Evolutionary conservation across 1,140 invertebrate genomes (phyloP), one percentile per base, ranked within the genome.

Genomic region (Oedothorax gibbosus): DNA sequence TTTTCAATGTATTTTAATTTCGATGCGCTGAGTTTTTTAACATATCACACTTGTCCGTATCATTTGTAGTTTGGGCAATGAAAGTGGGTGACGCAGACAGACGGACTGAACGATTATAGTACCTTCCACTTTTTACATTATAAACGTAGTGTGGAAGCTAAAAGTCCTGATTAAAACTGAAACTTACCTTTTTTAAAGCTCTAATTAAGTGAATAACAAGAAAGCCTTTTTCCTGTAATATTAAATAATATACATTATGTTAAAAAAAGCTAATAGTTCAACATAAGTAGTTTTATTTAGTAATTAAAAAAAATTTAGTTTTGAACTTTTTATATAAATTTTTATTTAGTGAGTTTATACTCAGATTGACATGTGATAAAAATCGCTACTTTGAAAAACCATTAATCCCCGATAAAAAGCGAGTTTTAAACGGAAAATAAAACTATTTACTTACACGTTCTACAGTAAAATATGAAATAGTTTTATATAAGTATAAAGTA

Each of bases 161-260:
- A 0, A 18, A 18, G 18, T 53, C 50, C 14, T 53, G 64, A 71
- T 10, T 60, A 9, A 71, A 35, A 35, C 35, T 35, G 12, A 18
- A n/a, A 35, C 14, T 50, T 65, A 77, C 75, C 57, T 64, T 77
- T 65, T 65, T 77, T 65, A 77, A 77, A 65, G 60, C 21, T 62
- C 51, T 77, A 65, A 77, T 65, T 5, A 77, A 35, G 20, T 77
- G 57, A 51, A 65, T 18, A 12, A 77, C 75, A 77, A 49, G 4
- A 77, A 77, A 49, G 14, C 53, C n/a, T 65, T 77, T 54, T 18
- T 20, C 15, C 75, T 77, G 49, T 6, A 65, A 51, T 9, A 50
- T 7, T 56, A 18, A 73, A 35, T 21, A 21, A 18, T 18, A n/a
- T 2, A 68, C 15, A 18, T n/a, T 68, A 68, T 68, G 11, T 21